Conservation (phyloP, 1,140 invertebrate genomes). For the Lucilia cuprina region DNA sequence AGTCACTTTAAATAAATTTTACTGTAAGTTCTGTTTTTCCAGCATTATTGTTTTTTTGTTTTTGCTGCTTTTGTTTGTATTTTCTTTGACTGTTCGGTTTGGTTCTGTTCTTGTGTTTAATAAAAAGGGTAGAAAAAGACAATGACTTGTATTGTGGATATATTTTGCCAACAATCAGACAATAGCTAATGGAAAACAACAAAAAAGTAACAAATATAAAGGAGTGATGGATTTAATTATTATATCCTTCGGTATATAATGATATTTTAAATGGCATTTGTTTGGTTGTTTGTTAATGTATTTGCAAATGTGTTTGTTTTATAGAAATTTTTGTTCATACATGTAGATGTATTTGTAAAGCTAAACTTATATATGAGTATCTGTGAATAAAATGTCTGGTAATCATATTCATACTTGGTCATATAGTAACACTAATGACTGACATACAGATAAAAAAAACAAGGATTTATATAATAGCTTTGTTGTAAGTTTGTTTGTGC, state of each 20-base stretch:
- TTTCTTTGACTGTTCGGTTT: background rate
- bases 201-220: background rate
- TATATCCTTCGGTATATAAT: conserved; percentile 11
- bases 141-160: background rate
- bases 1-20: conserved; percentile 16
- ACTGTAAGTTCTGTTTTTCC: background rate
- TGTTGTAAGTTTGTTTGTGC: too few relatives aligned
- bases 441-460: background rate
- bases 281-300: background rate
- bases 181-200: conserved; percentile 28
- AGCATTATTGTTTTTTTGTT: background rate
- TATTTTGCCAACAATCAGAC: conserved; percentile 8
- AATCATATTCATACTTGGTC: background rate
- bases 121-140: background rate
- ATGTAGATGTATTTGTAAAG: too few relatives aligned
- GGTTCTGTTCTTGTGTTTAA: background rate
- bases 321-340: too few relatives aligned
- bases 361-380: too few relatives aligned
- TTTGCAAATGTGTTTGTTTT: background rate
- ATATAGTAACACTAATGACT: background rate
- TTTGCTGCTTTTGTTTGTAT: background rate
- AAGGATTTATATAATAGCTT: background rate
- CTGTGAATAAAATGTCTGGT: background rate
- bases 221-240: conserved; percentile 19
- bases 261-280: background rate